These are phyloP conservation scores for Drepanosiphum platanoidis DNA, from an alignment of 2,888 invertebrate genomes.

Conservation along the genomic window DNA sequence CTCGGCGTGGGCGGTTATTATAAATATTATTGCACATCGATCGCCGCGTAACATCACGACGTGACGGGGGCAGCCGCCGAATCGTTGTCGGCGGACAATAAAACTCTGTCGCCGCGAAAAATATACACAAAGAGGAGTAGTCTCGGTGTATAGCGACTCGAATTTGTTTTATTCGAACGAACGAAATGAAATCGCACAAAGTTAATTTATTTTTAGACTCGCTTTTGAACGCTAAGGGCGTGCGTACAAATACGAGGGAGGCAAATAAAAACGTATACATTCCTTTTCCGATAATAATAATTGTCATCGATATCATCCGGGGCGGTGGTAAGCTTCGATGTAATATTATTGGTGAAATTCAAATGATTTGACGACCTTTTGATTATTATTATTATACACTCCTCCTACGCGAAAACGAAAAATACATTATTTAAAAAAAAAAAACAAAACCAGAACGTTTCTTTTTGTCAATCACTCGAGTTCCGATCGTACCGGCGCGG, in stretches of 20 bases:
- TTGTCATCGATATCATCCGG: neutral
- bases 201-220: neutral
- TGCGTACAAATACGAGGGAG: neutral
- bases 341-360: neutral
- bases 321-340: neutral
- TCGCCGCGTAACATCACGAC: too few species aligned
- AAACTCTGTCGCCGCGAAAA: too few species aligned
- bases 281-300: neutral
- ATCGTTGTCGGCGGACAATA: neutral
- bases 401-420: neutral
- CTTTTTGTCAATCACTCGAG: neutral
- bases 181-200: neutral
- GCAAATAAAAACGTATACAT: neutral
- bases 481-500: neutral
- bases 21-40: too few species aligned
- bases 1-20: too few species aligned
- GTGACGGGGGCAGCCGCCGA: neutral
- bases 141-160: neutral
- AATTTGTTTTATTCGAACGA: neutral
- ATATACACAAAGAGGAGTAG: too few species aligned
- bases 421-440: neutral
- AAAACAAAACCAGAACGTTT: neutral
- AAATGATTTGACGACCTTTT: neutral
- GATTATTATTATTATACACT: too few species aligned
- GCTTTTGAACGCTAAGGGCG: neutral